Evolutionary conservation across 37 sponge, comb jelly and placozoan genomes (phyloP).

Genomic region (Agelas oroides): DNA sequence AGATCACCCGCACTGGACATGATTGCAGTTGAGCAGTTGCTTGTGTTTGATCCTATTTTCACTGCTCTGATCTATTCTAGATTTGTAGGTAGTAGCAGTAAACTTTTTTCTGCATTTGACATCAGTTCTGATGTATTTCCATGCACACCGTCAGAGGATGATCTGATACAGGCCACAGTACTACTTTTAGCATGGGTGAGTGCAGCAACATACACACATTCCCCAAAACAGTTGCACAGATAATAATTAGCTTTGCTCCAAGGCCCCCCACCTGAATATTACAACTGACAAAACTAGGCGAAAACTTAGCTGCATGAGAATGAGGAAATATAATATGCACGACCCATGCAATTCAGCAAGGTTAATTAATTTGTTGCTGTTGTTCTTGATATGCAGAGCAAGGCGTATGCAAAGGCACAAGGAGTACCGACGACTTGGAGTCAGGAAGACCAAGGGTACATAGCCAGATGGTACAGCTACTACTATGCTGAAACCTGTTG

Average conservation of each 20-base stretch:
- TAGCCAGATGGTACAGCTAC: not conserved
- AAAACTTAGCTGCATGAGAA: no score
- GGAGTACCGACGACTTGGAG: not conserved
- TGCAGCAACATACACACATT: not conserved
- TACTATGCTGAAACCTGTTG: not conserved
- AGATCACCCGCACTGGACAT: not conserved
- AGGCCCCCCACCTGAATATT: no score
- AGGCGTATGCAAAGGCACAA: not conserved
- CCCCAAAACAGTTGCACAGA: not conserved
- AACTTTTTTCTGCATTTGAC: not conserved
- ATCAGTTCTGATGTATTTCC: not conserved
- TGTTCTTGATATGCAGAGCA: not conserved
- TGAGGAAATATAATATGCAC: no score
- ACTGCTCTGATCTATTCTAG: not conserved
- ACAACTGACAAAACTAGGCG: no score
- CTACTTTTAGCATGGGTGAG: slow-evolving; percentile 4
- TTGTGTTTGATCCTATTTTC: not conserved
- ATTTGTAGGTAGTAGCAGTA: not conserved
- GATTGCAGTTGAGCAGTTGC: not conserved
- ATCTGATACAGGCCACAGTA: not conserved
- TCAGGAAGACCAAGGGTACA: not conserved
- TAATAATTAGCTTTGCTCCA: no score
- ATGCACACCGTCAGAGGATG: not conserved
- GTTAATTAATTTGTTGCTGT: no score
- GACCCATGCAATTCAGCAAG: no score